Conservation (phyloP, 2,113 vertebrate species). For the Tichodroma muraria region DNA sequence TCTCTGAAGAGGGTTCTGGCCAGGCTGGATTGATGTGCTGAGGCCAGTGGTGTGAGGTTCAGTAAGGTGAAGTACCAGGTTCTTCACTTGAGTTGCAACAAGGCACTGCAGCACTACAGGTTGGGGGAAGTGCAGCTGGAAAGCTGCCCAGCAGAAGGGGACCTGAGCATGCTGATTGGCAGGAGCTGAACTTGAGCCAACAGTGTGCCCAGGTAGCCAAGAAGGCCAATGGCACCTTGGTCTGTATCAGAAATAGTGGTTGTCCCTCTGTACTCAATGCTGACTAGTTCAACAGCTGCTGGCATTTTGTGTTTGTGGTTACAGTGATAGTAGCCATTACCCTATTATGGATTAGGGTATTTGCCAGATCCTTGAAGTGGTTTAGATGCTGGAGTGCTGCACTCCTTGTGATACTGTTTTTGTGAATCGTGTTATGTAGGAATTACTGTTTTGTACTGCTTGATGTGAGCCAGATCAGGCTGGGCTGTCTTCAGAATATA, state of each 20-base stretch:
- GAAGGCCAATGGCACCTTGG: not conserved
- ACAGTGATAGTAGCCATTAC: not conserved
- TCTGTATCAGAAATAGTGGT: not conserved
- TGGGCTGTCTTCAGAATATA: not conserved
- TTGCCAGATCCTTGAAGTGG: not conserved
- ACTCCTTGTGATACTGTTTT: not conserved
- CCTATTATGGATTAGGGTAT: not conserved
- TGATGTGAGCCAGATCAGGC: not conserved
- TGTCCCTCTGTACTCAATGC: not conserved
- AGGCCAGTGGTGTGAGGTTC: not conserved
- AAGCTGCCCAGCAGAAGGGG: not conserved
- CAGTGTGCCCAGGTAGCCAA: not conserved
- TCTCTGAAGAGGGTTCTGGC: not conserved
- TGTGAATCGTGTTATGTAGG: not conserved
- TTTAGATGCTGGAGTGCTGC: not conserved
- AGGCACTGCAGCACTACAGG: not conserved
- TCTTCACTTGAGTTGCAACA: not conserved
- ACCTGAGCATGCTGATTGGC: not conserved
- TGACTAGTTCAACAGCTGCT: not conserved
- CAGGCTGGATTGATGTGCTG: fast-evolving
- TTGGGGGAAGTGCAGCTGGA: not conserved
- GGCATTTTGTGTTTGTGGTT: not conserved
- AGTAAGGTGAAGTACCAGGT: not conserved
- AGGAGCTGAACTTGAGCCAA: not conserved
- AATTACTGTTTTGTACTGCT: not conserved